Evolutionary conservation across 1,140 invertebrate species (phyloP).

Genomic region (Drosophila mojavensis): DNA sequence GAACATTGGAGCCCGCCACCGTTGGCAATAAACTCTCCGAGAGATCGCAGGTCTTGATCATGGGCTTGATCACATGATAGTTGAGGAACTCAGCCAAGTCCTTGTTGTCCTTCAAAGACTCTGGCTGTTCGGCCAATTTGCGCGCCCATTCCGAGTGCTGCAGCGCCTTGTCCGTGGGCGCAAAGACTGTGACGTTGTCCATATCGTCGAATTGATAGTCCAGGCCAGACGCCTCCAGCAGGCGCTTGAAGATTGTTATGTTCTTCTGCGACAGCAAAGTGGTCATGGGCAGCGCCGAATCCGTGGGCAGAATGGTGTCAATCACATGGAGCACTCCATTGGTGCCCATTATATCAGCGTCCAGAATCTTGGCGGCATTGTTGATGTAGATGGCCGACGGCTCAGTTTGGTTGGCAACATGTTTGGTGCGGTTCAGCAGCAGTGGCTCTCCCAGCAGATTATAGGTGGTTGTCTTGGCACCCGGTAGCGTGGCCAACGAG

Average conservation of each 20-base stretch:
- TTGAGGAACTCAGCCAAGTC: slow-evolving; percentile 85
- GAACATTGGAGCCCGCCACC: slow-evolving; percentile 84
- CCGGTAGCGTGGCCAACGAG: slow-evolving; percentile 86
- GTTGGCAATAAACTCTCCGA: slow-evolving; percentile 85
- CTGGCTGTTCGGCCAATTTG: slow-evolving; percentile 81
- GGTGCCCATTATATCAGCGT: slow-evolving; percentile 86
- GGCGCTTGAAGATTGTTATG: slow-evolving; percentile 84
- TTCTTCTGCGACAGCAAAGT: slow-evolving; percentile 84
- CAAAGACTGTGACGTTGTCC: slow-evolving; percentile 87
- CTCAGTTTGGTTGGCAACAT: slow-evolving; percentile 43
- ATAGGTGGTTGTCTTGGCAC: slow-evolving; percentile 85
- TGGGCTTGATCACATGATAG: slow-evolving; percentile 86
- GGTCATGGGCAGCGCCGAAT: slow-evolving; percentile 84
- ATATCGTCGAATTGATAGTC: slow-evolving; percentile 86
- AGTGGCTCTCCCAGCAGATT: slow-evolving; percentile 86
- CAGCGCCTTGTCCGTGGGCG: slow-evolving; percentile 87
- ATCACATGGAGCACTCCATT: slow-evolving; percentile 90
- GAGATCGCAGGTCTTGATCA: slow-evolving; percentile 85
- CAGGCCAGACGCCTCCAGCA: slow-evolving; percentile 86
- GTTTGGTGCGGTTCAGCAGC: slow-evolving; percentile 85
- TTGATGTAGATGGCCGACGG: slow-evolving; percentile 83
- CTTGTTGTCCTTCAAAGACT: slow-evolving; percentile 80
- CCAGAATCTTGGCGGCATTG: slow-evolving; percentile 83
- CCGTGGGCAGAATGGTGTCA: slow-evolving; percentile 87
- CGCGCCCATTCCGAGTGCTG: slow-evolving; percentile 80